Evolutionary conservation across 2,888 invertebrate genomes (phyloP), one percentile per base, ranked within the genome.

Genomic region (Iselma pallidipennis): DNA sequence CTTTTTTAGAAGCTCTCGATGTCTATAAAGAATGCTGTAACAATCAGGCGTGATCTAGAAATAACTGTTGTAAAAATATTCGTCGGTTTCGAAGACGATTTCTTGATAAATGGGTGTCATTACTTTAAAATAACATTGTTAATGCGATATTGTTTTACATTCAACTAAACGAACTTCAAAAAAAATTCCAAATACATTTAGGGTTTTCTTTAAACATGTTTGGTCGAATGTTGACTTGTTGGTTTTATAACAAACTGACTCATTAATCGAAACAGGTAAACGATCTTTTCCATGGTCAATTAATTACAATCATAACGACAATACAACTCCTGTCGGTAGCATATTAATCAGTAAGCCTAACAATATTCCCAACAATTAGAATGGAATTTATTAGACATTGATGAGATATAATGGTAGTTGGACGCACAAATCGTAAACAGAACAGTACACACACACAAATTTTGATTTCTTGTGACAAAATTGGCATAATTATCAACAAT

Each of bases 371-470:
- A 66, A 57, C 59, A 52, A 58, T 37, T 58, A 56, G 65, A 68
- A 70, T 66, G 55, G 67, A 61, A 67, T 58, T 67, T 69, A 69
- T 69, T 67, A 70, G 66, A 65, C 66, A 64, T 61, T 71, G 70
- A 70, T 70, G 69, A 66, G 63, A 62, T 67, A 67, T 70, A 68
- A 71, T 70, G 61, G 68, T 63, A 67, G 65, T 63, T 65, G 61
- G 62, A 60, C n/a, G n/a, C n/a, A n/a, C n/a, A n/a, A n/a, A n/a
- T n/a, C n/a, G n/a, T n/a, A n/a, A n/a, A 65, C 51, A 50, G 53
- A 50, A 28, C 53, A 57, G 42, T 61, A 51, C 52, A 49, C 37
- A 60, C 63, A 65, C 61, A n/a, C n/a, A n/a, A n/a, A n/a, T n/a
- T n/a, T n/a, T n/a, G n/a, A n/a, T n/a, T n/a, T n/a, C n/a, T n/a